Conservation (phyloP, 2,797 vertebrate species). For the Pangasius mekongensis region DNA sequence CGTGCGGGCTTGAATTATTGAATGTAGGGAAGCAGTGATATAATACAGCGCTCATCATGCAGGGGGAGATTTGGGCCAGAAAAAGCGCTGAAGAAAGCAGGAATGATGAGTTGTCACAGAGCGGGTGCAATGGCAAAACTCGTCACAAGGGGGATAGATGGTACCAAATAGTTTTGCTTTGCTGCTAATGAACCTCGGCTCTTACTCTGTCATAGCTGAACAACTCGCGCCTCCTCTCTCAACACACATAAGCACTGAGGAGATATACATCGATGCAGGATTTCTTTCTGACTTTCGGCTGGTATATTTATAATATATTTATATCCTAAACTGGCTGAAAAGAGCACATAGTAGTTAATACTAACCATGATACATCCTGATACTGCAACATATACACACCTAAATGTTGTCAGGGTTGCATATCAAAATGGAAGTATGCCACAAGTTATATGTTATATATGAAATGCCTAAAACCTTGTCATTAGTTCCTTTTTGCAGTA, state of each 20-base stretch:
- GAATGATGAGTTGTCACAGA: conserved; percentile 65
- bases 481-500: background rate
- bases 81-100: conserved; percentile 41
- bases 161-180: conserved; percentile 47
- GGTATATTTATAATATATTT: too few species aligned
- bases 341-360: background rate
- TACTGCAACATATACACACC: background rate
- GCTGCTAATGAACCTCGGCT: conserved; percentile 46
- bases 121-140: conserved; percentile 55
- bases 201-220: conserved; percentile 27
- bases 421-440: background rate
- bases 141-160: conserved; percentile 63
- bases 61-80: conserved; percentile 47
- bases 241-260: conserved; percentile 9
- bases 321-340: background rate
- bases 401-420: background rate
- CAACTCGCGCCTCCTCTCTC: conserved; percentile 1
- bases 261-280: background rate
- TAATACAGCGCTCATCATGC: conserved; percentile 53
- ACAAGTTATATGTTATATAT: background rate
- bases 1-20: conserved; percentile 52
- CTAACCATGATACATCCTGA: background rate
- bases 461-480: background rate
- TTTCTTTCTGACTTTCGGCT: background rate
- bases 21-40: conserved; percentile 54